Base-by-base conservation (phyloP, 2,113 vertebrate genomes). In the Chascanopsetta lugubris region DNA sequence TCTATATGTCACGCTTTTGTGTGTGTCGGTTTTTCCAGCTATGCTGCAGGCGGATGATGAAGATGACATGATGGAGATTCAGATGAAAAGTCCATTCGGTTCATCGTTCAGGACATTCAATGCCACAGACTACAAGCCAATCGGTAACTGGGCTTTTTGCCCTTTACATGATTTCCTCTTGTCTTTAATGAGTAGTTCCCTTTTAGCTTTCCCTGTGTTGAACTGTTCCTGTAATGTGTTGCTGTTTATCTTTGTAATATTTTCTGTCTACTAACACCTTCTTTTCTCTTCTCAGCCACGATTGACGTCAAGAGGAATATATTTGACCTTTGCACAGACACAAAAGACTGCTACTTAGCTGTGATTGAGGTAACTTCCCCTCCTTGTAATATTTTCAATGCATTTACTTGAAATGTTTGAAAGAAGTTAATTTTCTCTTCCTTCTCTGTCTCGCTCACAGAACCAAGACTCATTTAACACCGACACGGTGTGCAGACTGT, bases 31-130 rank as follows among this genome's bases (percentile, higher is more conserved):
- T 22, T 84, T 71, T 71, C 13, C 79, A 99, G 97, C 97, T 69
- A 99, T 99, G 97, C 77, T 99, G 69, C 97, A 99, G 87, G 96
- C 97, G 21, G 97, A 99, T 69, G 97, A 99, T 78, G 97, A 99
- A 85, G 97, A 98, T 51, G 96, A 99, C 75, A 92, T 99, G 84
- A 91, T 99, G 89, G 97, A 98, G 80, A 96, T 98, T 86, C 95
- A 96, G 87, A 98, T 98, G 95, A 97, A 97, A 84, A 98, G 96
- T 81, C 97, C 97, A 0, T 99, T 99, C 73, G 97, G 97, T n/a
- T 99, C 97, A 21, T 99, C 97, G 17, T 99, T 99, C 83, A 93
- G 97, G 69, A 99, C 97, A 21, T 99, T 99, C 80, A 98, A 99
- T 82, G 97, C 97, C 75, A 99, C 97, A 6, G 97, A 99, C 86